phyloP scores from a whole-genome alignment of 2,113 vertebrate genomes.

The Smithornis capensis region DNA sequence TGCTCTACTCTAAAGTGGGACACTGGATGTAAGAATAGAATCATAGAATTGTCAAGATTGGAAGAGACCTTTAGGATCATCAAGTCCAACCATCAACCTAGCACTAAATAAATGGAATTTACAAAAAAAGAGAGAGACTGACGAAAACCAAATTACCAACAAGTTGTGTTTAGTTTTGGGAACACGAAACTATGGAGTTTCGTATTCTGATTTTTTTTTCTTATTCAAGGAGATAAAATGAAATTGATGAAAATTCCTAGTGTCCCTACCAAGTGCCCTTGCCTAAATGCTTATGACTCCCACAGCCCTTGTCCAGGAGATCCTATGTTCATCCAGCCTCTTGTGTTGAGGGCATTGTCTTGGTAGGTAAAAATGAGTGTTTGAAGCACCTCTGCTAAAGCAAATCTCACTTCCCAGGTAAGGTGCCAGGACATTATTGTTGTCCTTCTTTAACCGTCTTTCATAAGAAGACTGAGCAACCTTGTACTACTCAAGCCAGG shows the following conservation, averaged over 20 bases:
- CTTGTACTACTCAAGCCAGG: not conserved
- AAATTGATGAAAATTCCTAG: not conserved
- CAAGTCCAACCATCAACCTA: not conserved
- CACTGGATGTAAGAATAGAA: not conserved
- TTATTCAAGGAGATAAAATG: not conserved
- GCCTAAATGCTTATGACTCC: not conserved
- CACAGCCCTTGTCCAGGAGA: not conserved
- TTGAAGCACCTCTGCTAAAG: not conserved
- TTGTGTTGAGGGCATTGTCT: not conserved
- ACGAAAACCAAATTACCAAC: not conserved
- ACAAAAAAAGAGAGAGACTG: not conserved
- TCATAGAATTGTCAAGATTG: not conserved
- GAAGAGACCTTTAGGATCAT: not conserved
- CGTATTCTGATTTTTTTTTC: rapidly evolving
- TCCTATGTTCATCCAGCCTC: not conserved
- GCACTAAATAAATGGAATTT: not conserved
- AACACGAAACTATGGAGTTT: rapidly evolving
- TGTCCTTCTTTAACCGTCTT: not conserved
- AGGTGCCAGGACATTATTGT: not conserved
- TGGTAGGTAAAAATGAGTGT: not conserved
- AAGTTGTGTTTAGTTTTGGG: not conserved
- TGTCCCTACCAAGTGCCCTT: not conserved
- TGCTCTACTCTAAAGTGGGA: not conserved
- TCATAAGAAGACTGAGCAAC: not conserved
- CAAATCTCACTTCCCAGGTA: not conserved